Conservation (phyloP, 2,797 vertebrate genomes). For the Oreortyx pictus region DNA sequence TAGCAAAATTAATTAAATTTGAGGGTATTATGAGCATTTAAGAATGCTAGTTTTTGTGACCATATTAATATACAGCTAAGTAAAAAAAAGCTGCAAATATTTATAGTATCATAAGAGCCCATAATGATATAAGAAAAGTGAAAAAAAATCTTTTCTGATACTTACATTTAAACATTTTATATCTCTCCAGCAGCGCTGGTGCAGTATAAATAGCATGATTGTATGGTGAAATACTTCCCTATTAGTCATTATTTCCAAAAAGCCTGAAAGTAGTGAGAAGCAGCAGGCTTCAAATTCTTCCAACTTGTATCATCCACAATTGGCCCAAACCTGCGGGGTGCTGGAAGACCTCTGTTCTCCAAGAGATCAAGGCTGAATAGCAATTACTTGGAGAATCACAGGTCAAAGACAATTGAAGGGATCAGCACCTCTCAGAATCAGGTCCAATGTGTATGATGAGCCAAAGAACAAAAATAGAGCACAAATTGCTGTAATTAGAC, state of each 20-base stretch:
- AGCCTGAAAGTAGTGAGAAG: constrained; percentile 25
- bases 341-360: constrained; percentile 25
- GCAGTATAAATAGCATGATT: background rate
- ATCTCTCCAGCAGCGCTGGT: background rate
- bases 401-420: constrained; percentile 50
- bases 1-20: constrained; percentile 49
- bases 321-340: constrained; percentile 2
- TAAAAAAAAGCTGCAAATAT: constrained; percentile 12
- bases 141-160: background rate
- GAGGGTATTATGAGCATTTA: constrained; percentile 37
- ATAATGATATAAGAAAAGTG: background rate
- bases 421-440: constrained; percentile 29
- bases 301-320: background rate
- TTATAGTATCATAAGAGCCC: constrained; percentile 41
- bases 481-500: constrained; percentile 55
- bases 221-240: constrained; percentile 3
- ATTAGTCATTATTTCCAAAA: constrained; percentile 49
- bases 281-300: constrained; percentile 47
- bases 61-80: constrained; percentile 27
- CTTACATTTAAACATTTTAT: background rate
- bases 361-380: constrained; percentile 8
- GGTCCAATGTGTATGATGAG: constrained; percentile 27
- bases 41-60: constrained; percentile 46
- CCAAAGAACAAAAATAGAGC: constrained; percentile 27
- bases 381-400: constrained; percentile 50